Base-by-base conservation (phyloP, 2,797 vertebrate genomes). In the Sebastes trivittatus region DNA sequence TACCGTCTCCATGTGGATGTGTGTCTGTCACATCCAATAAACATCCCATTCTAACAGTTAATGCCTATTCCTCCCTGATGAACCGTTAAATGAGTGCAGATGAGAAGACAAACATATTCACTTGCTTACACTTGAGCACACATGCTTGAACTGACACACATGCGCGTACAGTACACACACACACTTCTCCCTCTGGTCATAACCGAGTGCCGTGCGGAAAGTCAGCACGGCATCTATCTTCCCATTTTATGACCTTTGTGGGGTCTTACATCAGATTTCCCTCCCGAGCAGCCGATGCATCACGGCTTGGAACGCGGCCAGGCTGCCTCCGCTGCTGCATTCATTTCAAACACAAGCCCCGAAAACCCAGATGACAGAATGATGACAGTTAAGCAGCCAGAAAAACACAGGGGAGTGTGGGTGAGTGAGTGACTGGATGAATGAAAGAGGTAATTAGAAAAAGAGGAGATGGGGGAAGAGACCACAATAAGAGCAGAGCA, bases 221-320 rank as follows among this genome's bases (percentile, higher is more conserved):
- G 66, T 83, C 82, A 87, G 75, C 76, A 77, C 66, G 64, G 85
- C 75, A 88, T 91, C 82, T 64, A 75, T 92, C 79, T 89, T 75
- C 78, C 78, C 58, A n/a, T 81, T 89, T 88, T 87, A 88, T 86
- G 87, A 90, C 90, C 79, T 88, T 78, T 84, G 78, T 18, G 84
- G 75, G 62, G 80, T 77, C 82, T 67, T 82, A 91, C 83, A 78
- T 60, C 22, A 71, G 59, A 75, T 36, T 81, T 78, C 83, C 79
- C 75, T 14, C 78, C 69, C 58, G 79, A 87, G 88, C 89, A 92
- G 87, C 52, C 85, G 1, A 88, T 91, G 85, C 85, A 93, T 92
- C 89, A 88, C 22, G 1, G 46, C 36, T 67, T 88, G 92, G 86
- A 88, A 72, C 8, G 27, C 55, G 30, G 88, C 91, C 92, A 91